These are phyloP conservation scores for Stegodyphus dumicola DNA, from an alignment of 1,140 invertebrate species.

Conservation along the genomic window DNA sequence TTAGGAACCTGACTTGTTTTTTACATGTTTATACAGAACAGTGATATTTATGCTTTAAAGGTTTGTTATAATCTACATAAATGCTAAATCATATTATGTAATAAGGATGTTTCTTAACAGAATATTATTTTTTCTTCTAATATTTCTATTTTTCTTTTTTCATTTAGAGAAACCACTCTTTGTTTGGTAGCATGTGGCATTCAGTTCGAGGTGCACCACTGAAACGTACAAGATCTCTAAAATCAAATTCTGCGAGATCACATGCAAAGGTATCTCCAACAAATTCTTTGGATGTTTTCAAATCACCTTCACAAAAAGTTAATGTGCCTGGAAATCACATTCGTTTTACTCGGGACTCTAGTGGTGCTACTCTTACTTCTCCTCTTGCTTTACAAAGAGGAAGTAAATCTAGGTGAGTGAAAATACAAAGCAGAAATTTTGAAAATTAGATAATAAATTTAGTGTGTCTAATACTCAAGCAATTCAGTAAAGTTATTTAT, in stretches of 20 bases:
- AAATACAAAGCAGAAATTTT: neutral
- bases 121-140: neutral
- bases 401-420: constrained; percentile 62
- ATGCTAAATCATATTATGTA: neutral
- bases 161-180: constrained; percentile 91
- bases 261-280: constrained; percentile 72
- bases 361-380: constrained; percentile 51
- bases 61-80: neutral
- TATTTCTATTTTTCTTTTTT: constrained; percentile 51
- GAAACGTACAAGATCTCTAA: constrained; percentile 63
- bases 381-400: constrained; percentile 53
- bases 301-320: constrained; percentile 59
- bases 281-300: constrained; percentile 72
- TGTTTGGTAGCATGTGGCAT: constrained; percentile 95
- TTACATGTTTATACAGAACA: neutral
- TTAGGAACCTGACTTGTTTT: neutral
- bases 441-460: no score
- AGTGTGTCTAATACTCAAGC: no score
- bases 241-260: constrained; percentile 71
- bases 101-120: neutral
- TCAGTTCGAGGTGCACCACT: constrained; percentile 69
- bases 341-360: constrained; percentile 44
- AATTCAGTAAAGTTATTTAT: no score
- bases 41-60: neutral
- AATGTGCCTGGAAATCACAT: constrained; percentile 44